These are phyloP conservation scores for Rhorus exstirpatorius DNA, from an alignment of 2,888 invertebrate genomes.

Conservation along the genomic window DNA sequence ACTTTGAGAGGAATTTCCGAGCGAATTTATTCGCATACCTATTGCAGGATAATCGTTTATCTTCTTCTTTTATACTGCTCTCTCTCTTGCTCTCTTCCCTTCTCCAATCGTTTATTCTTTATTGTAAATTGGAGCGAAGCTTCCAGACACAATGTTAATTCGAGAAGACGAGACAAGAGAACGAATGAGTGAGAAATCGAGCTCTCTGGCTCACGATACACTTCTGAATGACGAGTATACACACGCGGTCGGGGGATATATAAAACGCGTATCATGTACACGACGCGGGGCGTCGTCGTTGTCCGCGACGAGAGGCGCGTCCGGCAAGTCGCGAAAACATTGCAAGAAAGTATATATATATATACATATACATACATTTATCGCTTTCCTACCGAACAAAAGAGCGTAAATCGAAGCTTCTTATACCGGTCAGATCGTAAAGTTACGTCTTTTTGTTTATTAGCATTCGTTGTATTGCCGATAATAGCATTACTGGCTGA, in stretches of 20 bases:
- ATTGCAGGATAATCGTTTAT: neutral
- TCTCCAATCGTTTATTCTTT: neutral
- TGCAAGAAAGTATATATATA: slow-evolving; percentile 39
- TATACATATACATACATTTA: neutral
- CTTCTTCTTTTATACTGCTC: neutral
- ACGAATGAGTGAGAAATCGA: slow-evolving; percentile 48
- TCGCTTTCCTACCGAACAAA: neutral
- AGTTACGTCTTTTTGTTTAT: slow-evolving; percentile 10
- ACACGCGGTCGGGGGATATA: slow-evolving; percentile 23
- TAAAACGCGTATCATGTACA: slow-evolving; percentile 45
- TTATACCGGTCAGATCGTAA: neutral
- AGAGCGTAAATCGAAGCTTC: neutral
- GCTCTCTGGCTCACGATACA: slow-evolving; percentile 30
- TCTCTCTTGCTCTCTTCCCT: neutral
- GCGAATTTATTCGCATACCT: neutral
- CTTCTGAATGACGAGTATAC: slow-evolving; percentile 14
- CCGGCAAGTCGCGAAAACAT: slow-evolving; percentile 36
- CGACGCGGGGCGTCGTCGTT: slow-evolving; percentile 60
- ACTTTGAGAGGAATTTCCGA: neutral
- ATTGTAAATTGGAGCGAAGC: slow-evolving; percentile 44
- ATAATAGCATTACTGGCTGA: slow-evolving; percentile 5
- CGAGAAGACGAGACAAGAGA: slow-evolving; percentile 37
- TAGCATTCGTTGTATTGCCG: neutral
- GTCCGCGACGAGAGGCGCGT: slow-evolving; percentile 49
- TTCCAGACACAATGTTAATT: slow-evolving; percentile 26